Evolutionary conservation across 2,797 vertebrate genomes (phyloP).

Genomic region (Botia almorhae): DNA sequence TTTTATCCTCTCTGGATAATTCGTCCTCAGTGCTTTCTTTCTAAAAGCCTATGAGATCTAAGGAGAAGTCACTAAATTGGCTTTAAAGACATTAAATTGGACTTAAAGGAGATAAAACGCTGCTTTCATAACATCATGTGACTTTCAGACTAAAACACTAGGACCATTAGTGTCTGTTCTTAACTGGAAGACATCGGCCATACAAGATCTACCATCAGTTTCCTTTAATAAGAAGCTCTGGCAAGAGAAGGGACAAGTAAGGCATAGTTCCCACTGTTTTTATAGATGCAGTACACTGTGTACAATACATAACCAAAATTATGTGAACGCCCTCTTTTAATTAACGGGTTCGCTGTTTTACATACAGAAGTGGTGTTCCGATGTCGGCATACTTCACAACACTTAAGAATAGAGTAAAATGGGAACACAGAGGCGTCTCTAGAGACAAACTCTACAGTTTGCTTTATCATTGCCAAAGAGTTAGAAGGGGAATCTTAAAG

Average conservation of each 20-base stretch:
- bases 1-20: constrained; percentile 44
- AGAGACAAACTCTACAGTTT: constrained; percentile 9
- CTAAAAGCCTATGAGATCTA: constrained; percentile 21
- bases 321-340: not conserved
- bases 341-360: not conserved
- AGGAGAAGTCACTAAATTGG: constrained; percentile 34
- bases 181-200: constrained; percentile 21
- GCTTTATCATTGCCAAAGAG: constrained; percentile 29
- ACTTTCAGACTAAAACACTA: constrained; percentile 7
- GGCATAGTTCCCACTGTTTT: not conserved
- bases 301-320: not conserved
- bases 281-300: not conserved
- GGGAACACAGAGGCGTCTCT: constrained; percentile 35
- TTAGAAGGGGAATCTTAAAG: constrained; percentile 16
- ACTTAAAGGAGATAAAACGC: constrained; percentile 47
- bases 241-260: not conserved
- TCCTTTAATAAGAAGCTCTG: not conserved
- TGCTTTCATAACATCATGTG: constrained; percentile 24
- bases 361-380: not conserved
- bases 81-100: constrained; percentile 51
- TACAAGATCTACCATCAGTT: constrained; percentile 2
- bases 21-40: constrained; percentile 30
- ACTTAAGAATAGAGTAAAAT: constrained; percentile 30
- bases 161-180: constrained; percentile 29
- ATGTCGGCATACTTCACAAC: constrained; percentile 21